A percentile compares a stretch with the other conserved stretches of the same genome.
Evolutionary conservation across 2,888 invertebrate species (phyloP).

Genomic region (Syrista parreyssii): DNA sequence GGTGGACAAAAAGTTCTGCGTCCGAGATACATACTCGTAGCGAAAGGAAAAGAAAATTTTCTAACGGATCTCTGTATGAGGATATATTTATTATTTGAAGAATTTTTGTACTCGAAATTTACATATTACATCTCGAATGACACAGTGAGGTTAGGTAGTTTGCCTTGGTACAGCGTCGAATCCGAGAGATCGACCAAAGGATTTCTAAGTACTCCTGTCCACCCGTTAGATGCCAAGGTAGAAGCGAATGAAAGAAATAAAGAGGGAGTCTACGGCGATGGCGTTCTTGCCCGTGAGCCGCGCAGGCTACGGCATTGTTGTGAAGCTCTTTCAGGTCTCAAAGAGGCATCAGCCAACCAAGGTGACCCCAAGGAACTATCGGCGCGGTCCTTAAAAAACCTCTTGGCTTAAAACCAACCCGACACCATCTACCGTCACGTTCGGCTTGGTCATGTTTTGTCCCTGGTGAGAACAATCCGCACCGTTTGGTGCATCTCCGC

Average conservation of each 20-base stretch:
- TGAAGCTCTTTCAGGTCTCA: slow-evolving; percentile 28
- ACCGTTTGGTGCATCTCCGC: neutral
- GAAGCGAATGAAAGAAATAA: slow-evolving; percentile 13
- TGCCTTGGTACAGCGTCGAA: neutral
- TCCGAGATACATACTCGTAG: neutral
- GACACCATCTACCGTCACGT: slow-evolving; percentile 26
- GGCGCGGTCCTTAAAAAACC: slow-evolving; percentile 22
- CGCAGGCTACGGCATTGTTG: slow-evolving; percentile 28
- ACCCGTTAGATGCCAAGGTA: neutral
- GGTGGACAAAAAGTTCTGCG: slow-evolving; percentile 12
- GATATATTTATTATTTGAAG: neutral
- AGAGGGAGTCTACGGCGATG: slow-evolving; percentile 16
- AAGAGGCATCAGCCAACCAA: slow-evolving; percentile 30
- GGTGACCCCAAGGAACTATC: slow-evolving; percentile 28
- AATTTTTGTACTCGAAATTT: neutral
- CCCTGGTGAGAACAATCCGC: slow-evolving; percentile 14
- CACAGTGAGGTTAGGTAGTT: neutral
- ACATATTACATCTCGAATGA: neutral
- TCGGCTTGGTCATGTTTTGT: slow-evolving; percentile 30
- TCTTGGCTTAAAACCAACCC: slow-evolving; percentile 31
- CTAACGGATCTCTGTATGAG: neutral
- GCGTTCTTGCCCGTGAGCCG: slow-evolving; percentile 16
- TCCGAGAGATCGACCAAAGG: neutral
- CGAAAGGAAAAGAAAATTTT: neutral
- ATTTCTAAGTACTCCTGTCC: neutral